Percentiles rank a stretch among this genome's conserved stretches.
Conservation (phyloP, 2,888 invertebrate genomes). For the Monopis laevigella region DNA sequence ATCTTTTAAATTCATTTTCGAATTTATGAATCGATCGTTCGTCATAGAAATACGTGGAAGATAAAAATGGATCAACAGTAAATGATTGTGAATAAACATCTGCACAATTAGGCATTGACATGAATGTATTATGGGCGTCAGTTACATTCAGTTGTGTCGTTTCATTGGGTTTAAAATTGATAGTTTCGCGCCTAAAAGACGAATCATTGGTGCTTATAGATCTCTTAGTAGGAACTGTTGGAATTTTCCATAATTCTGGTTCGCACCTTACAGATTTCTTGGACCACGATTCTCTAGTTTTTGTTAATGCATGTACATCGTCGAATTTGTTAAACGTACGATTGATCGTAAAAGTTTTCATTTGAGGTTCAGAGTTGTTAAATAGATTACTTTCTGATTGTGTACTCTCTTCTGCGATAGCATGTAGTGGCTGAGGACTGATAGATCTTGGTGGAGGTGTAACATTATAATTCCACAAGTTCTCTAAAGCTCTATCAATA, state of each 20-base stretch:
- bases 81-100: constrained; percentile 56
- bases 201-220: constrained; percentile 32
- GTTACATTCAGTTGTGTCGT: constrained; percentile 34
- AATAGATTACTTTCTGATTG: constrained; percentile 42
- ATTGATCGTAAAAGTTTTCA: constrained; percentile 48
- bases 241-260: constrained; percentile 48
- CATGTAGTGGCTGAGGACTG: constrained; percentile 44
- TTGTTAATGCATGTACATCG: constrained; percentile 26
- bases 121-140: neutral
- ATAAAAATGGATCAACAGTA: constrained; percentile 74
- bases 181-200: constrained; percentile 21
- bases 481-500: constrained; percentile 4
- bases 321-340: constrained; percentile 46
- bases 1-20: constrained; percentile 77
- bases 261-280: constrained; percentile 45
- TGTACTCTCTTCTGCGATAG: constrained; percentile 59
- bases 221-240: constrained; percentile 33
- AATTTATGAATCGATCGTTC: constrained; percentile 74
- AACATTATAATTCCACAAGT: constrained; percentile 23
- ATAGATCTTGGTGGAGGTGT: constrained; percentile 49
- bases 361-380: constrained; percentile 37
- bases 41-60: constrained; percentile 73
- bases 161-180: constrained; percentile 29
- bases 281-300: constrained; percentile 39
- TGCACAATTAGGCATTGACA: constrained; percentile 29